Conservation (phyloP, 2,113 vertebrate genomes). For the Emydocephalus ijimae region DNA sequence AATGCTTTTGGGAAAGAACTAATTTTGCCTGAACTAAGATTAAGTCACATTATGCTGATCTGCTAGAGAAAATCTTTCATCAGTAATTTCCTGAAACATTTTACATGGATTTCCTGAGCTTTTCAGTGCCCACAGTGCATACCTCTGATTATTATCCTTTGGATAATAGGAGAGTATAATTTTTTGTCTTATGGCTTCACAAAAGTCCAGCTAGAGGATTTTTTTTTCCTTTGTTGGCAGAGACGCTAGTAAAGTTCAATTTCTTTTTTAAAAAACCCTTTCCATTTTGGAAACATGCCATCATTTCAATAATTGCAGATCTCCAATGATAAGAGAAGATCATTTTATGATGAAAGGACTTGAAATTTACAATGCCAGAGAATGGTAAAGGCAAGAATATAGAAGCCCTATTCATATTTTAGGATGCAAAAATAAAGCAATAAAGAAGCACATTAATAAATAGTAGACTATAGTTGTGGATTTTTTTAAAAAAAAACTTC, state of each 20-base stretch:
- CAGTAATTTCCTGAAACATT: constrained; percentile 23
- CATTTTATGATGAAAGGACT: neutral
- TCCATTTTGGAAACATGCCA: constrained; percentile 1
- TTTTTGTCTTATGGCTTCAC: neutral
- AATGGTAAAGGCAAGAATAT: neutral
- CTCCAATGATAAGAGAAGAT: neutral
- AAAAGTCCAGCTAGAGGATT: neutral
- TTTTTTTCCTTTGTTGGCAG: neutral
- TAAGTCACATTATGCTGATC: neutral
- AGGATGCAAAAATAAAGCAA: neutral
- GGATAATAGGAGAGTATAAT: neutral
- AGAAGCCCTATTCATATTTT: neutral
- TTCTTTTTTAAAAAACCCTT: neutral
- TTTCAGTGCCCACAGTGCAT: constrained; percentile 2
- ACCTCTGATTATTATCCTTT: constrained; percentile 4
- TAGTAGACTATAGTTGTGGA: neutral
- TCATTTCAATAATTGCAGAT: neutral
- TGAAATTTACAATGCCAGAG: neutral
- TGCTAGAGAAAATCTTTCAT: neutral
- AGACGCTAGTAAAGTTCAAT: neutral
- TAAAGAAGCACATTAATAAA: neutral
- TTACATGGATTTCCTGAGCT: neutral
- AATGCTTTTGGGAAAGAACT: neutral
- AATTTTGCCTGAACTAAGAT: neutral
- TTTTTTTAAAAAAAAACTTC: neutral